Percentiles rank a stretch among this genome's conserved stretches.
phyloP scores from a whole-genome alignment of 1,140 invertebrate genomes.

The Drosophila athabasca region DNA sequence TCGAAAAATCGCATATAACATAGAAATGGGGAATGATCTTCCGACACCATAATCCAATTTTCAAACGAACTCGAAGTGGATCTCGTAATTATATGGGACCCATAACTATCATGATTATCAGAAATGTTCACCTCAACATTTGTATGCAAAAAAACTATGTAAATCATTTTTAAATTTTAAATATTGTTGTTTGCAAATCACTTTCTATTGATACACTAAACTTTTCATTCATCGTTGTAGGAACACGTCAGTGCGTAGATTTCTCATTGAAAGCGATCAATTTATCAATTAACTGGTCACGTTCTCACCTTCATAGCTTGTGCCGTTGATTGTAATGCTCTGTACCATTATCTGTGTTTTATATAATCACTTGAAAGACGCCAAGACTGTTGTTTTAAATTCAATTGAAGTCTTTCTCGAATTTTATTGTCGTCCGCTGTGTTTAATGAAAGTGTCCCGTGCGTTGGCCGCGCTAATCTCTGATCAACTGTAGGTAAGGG shows the following conservation, averaged over 20 bases:
- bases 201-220: too few species aligned
- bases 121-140: too few species aligned
- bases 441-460: background rate
- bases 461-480: slow-evolving; percentile 22
- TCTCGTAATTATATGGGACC: too few species aligned
- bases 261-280: background rate
- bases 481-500: slow-evolving; percentile 16
- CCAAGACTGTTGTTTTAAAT: slow-evolving; percentile 22
- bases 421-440: background rate
- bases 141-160: too few species aligned
- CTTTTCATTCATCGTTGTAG: background rate
- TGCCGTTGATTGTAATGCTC: slow-evolving; percentile 66
- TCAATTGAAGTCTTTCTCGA: slow-evolving; percentile 16
- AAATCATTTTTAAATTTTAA: too few species aligned
- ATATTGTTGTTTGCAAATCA: too few species aligned
- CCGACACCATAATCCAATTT: too few species aligned
- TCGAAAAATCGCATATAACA: too few species aligned
- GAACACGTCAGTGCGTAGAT: too few species aligned
- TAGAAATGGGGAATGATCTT: too few species aligned
- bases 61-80: too few species aligned
- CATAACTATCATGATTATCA: too few species aligned
- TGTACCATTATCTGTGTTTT: slow-evolving; percentile 47
- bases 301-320: slow-evolving; percentile 51
- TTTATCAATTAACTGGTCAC: slow-evolving; percentile 31
- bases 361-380: slow-evolving; percentile 47